Base-by-base conservation (phyloP, 2,797 vertebrate species). In the Syndactyla subalaris region DNA sequence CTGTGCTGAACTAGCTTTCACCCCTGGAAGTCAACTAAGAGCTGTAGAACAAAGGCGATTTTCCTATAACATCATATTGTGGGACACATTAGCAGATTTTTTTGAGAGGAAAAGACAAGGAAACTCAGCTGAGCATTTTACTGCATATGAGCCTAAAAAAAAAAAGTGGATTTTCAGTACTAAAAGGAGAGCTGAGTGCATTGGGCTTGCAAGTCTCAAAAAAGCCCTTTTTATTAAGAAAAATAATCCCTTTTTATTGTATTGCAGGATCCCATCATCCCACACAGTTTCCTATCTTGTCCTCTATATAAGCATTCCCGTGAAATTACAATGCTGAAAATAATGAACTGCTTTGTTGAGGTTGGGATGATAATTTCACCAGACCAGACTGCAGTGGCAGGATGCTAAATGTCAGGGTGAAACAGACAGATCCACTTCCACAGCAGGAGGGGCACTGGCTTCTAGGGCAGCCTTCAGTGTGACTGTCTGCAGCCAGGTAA, bases 161-260 rank as follows among this genome's bases (percentile, higher is more conserved):
- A 39, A 94, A 76, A 61, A 55, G 63, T 89, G 48, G 45, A 89
- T 97, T 96, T 97, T 94, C 26, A 30, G 9, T 77, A 78, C 79
- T 94, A 85, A 94, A 84, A 80, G 81, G 30, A 74, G n/a, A 94
- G 46, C 75, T 86, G 63, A 96, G 19, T 68, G 92, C 49, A 79
- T 82, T 52, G 22, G 90, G 77, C 22, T 78, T 88, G 66, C 88
- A 89, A 93, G 76, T 41, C 72, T 95, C 32, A 12, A 93, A 92
- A 97, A 96, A 92, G 32, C 63, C 79, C 22, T 84, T 93, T 97
- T 96, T 97, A 96, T 96, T 96, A 97, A 96, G 75, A 96, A 94
- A 96, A 95, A 63, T 76, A 83, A 96, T 96, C 94, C 67, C 46
- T 92, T 93, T 96, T 96, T 95, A 96, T 96, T 97, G 88, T 96